phyloP scores from a whole-genome alignment of 2,888 invertebrate genomes.

The Leucophora obtusa region DNA sequence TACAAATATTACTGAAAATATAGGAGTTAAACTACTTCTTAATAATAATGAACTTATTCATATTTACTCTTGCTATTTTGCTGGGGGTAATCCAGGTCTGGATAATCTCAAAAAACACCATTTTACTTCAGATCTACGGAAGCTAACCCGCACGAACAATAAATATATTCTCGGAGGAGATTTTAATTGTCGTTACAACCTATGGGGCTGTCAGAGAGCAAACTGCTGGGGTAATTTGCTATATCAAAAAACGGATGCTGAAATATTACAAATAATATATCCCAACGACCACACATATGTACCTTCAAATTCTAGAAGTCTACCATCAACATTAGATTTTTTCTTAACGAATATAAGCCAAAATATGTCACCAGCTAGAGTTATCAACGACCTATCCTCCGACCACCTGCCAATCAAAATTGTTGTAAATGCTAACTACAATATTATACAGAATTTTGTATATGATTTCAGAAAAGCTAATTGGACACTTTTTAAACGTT shows the following conservation, averaged over 20 bases:
- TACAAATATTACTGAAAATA: conserved; percentile 5
- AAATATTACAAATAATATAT: neutral
- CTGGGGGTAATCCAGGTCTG: conserved; percentile 1
- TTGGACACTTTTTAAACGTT: too few species aligned
- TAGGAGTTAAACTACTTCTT: neutral
- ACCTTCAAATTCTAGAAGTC: conserved; percentile 17
- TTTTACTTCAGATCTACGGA: neutral
- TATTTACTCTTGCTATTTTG: too few species aligned
- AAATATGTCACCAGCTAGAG: neutral
- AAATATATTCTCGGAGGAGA: too few species aligned
- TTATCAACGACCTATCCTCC: conserved; percentile 2
- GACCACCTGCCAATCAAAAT: conserved; percentile 21
- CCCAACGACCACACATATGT: conserved; percentile 8
- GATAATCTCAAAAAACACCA: conserved; percentile 3
- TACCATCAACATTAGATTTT: conserved; percentile 30
- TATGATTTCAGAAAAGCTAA: too few species aligned
- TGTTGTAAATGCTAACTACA: conserved; percentile 4
- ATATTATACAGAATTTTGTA: too few species aligned
- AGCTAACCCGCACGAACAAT: too few species aligned
- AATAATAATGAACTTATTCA: too few species aligned
- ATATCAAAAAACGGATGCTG: conserved; percentile 1
- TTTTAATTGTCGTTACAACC: too few species aligned
- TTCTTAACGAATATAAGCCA: conserved; percentile 28
- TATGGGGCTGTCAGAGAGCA: too few species aligned
- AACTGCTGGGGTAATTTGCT: neutral